These are phyloP conservation scores for Canis aureus DNA, from an alignment of 2,113 vertebrate species.

Conservation along the genomic window DNA sequence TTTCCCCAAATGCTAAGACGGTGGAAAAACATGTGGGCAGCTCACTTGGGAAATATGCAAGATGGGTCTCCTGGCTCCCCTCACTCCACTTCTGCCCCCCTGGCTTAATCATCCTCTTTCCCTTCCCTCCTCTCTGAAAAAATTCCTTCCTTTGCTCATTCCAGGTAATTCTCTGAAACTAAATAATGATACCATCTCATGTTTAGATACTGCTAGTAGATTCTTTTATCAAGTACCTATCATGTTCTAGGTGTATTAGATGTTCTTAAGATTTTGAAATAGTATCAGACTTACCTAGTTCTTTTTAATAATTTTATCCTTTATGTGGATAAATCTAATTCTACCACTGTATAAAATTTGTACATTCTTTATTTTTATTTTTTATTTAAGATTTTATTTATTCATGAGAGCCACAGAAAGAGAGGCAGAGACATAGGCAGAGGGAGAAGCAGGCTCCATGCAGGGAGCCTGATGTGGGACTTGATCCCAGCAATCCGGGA, in stretches of 20 bases:
- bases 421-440: no score
- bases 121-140: constrained; percentile 20
- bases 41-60: background rate
- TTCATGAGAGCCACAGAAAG: no score
- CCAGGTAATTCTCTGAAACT: constrained; percentile 10
- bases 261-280: constrained; percentile 19
- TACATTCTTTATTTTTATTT: background rate
- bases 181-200: background rate
- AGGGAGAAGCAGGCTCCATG: no score
- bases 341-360: background rate
- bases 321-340: constrained; percentile 42
- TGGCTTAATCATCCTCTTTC: background rate
- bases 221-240: background rate
- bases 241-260: background rate
- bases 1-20: background rate
- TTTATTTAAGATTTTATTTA: no score
- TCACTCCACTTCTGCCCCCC: background rate
- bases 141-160: background rate
- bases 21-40: background rate
- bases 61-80: background rate
- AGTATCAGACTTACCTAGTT: constrained; percentile 2
- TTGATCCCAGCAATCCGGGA: no score
- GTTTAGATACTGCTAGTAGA: background rate
- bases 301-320: background rate
- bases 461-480: no score